phyloP scores from a whole-genome alignment of 2,797 vertebrate species.

The Sparidentex hasta region DNA sequence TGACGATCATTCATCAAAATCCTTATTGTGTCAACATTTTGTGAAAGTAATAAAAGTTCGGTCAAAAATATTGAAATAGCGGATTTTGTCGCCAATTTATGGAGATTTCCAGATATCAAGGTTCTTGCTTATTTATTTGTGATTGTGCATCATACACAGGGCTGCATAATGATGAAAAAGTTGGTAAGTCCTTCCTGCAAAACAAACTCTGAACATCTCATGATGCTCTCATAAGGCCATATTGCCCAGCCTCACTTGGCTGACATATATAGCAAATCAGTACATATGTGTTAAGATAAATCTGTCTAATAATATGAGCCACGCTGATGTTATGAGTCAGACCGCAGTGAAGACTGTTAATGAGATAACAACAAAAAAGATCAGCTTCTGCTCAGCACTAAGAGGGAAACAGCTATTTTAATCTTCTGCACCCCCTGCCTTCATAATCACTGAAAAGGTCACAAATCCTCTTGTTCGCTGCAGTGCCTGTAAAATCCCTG shows the following conservation, averaged over 20 bases:
- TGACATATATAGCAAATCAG: background rate
- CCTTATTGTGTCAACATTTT: too few relatives aligned
- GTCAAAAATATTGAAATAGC: too few relatives aligned
- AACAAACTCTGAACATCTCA: too few relatives aligned
- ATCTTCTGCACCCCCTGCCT: slow-evolving; percentile 34
- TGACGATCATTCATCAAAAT: too few relatives aligned
- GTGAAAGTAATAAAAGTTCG: too few relatives aligned
- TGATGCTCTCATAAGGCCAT: too few relatives aligned
- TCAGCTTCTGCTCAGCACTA: slow-evolving; percentile 14
- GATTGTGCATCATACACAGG: too few relatives aligned
- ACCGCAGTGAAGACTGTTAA: background rate
- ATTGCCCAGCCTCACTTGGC: background rate
- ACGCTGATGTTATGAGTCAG: background rate
- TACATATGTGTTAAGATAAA: background rate
- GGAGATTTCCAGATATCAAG: too few relatives aligned
- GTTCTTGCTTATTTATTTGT: too few relatives aligned
- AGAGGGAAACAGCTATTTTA: slow-evolving; percentile 38
- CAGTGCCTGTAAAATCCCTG: slow-evolving; percentile 19
- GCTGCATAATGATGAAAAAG: too few relatives aligned
- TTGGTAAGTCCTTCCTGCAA: too few relatives aligned
- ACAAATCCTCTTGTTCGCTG: slow-evolving; percentile 49
- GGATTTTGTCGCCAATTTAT: too few relatives aligned
- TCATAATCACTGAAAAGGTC: slow-evolving; percentile 48
- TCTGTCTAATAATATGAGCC: background rate
- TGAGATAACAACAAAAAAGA: slow-evolving; percentile 3